A percentile compares a stretch with the other conserved stretches of the same genome.
phyloP scores from a whole-genome alignment of 2,797 vertebrate genomes.

The Gymnodraco acuticeps region DNA sequence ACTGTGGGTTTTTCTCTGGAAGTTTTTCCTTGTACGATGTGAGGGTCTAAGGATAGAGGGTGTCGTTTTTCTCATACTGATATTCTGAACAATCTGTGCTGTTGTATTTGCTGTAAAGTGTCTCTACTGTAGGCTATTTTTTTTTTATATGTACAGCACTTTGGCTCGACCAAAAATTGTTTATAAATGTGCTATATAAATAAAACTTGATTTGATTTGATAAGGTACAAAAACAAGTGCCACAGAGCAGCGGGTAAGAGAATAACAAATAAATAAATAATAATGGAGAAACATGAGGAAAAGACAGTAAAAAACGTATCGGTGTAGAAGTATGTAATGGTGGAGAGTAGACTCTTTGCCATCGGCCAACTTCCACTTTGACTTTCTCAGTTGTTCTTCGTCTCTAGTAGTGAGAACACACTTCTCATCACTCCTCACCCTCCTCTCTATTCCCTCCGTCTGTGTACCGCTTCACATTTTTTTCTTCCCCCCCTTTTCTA shows the following conservation, averaged over 20 bases:
- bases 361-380: slow-evolving; percentile 12
- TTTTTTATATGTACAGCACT: no score
- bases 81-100: no score
- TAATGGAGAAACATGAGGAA: not conserved
- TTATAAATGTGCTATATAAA: no score
- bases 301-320: slow-evolving; percentile 6
- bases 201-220: no score
- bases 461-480: slow-evolving; percentile 20
- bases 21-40: no score
- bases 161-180: no score
- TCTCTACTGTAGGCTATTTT: no score
- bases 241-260: not conserved
- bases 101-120: no score
- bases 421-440: slow-evolving; percentile 28
- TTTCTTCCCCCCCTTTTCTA: slow-evolving; percentile 32
- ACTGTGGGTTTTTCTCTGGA: no score
- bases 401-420: slow-evolving; percentile 7
- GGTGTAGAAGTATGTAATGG: slow-evolving; percentile 12
- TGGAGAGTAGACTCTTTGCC: not conserved
- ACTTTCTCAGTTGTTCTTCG: slow-evolving; percentile 13
- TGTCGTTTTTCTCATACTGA: no score
- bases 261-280: not conserved
- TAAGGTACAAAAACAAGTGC: not conserved
- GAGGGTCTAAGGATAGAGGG: no score
- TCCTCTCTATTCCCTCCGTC: slow-evolving; percentile 23